These are phyloP conservation scores for Gisinianus flammeolus DNA, from an alignment of 2,888 invertebrate genomes.

Conservation along the genomic window DNA sequence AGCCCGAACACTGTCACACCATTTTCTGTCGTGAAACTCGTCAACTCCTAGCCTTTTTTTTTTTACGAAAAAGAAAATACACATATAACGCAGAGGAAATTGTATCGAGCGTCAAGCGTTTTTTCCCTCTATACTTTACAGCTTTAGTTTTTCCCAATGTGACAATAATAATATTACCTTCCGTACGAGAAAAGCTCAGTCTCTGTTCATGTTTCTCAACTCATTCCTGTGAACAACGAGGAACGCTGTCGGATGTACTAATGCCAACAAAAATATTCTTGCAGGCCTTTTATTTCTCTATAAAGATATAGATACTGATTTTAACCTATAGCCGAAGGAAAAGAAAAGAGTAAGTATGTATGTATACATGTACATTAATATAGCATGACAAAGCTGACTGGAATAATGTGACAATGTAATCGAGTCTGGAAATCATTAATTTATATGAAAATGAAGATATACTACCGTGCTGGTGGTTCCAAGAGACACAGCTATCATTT, in stretches of 20 bases:
- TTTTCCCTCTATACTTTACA: too few relatives aligned
- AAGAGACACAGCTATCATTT: background rate
- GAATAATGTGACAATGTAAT: background rate
- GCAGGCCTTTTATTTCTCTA: too few relatives aligned
- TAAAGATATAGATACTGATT: too few relatives aligned
- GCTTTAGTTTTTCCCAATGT: too few relatives aligned
- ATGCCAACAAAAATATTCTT: too few relatives aligned
- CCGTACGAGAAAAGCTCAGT: too few relatives aligned
- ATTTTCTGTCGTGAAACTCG: background rate
- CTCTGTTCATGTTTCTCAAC: too few relatives aligned
- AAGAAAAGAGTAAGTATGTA: background rate
- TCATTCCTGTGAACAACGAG: too few relatives aligned
- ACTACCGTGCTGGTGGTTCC: background rate
- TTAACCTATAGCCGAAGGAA: background rate
- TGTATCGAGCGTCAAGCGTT: too few relatives aligned
- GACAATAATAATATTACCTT: too few relatives aligned
- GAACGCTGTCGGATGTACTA: too few relatives aligned
- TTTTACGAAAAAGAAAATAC: background rate
- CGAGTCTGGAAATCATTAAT: background rate
- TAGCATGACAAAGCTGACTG: background rate
- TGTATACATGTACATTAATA: background rate
- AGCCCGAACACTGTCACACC: constrained; percentile 1
- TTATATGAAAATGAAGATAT: background rate
- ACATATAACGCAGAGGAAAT: background rate
- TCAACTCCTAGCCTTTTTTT: background rate